Conservation (phyloP, 2,888 invertebrate genomes). For the Phaonia tiefii region DNA sequence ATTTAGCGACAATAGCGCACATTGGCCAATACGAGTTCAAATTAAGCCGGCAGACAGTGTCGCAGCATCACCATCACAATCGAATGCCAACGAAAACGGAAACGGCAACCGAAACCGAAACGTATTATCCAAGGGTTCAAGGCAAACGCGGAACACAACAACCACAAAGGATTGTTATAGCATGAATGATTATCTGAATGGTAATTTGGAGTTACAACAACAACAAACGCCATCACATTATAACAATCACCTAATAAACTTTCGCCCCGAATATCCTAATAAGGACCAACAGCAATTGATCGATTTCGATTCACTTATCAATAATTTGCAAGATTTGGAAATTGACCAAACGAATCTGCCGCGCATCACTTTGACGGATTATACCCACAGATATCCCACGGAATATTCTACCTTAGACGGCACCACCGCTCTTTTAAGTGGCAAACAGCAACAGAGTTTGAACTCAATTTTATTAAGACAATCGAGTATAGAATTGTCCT, state of each 20-base stretch:
- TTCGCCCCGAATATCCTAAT: slow-evolving; percentile 34
- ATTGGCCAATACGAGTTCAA: slow-evolving; percentile 74
- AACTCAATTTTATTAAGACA: slow-evolving; percentile 42
- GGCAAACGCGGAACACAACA: background rate
- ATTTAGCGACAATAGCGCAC: background rate
- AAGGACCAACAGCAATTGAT: slow-evolving; percentile 22
- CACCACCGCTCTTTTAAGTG: slow-evolving; percentile 42
- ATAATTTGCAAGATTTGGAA: slow-evolving; percentile 73
- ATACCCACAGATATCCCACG: slow-evolving; percentile 60
- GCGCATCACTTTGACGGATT: slow-evolving; percentile 78
- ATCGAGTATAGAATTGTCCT: slow-evolving; percentile 22
- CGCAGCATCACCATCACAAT: slow-evolving; percentile 21
- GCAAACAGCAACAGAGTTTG: slow-evolving; percentile 62
- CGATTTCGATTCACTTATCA: slow-evolving; percentile 68
- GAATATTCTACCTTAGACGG: slow-evolving; percentile 45
- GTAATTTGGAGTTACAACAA: slow-evolving; percentile 65
- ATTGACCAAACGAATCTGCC: slow-evolving; percentile 73
- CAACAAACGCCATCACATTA: slow-evolving; percentile 43
- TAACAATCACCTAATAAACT: slow-evolving; percentile 38
- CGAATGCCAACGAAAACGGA: background rate
- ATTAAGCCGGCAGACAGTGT: slow-evolving; percentile 69
- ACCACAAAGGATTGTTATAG: slow-evolving; percentile 58
- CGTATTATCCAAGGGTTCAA: background rate
- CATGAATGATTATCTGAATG: slow-evolving; percentile 71
- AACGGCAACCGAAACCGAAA: too few relatives aligned